phyloP scores from a whole-genome alignment of 2,888 invertebrate genomes.

The Hylaea fasciaria region DNA sequence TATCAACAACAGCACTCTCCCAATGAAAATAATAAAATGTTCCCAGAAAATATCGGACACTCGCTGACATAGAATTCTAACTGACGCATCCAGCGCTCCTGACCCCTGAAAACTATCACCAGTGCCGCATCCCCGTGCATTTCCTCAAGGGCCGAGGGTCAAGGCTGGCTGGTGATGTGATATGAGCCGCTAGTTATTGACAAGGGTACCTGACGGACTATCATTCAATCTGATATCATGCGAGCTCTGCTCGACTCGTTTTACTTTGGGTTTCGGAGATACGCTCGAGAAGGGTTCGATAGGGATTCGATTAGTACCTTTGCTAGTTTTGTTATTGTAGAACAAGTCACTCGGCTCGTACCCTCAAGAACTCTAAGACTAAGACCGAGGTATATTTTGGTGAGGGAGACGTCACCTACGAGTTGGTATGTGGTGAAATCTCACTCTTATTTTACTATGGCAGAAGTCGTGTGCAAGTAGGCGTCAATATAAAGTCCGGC shows the following conservation, averaged over 20 bases:
- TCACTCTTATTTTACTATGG: too few species aligned
- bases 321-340: slow-evolving; percentile 3
- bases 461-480: too few species aligned
- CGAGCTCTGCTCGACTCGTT: slow-evolving; percentile 8
- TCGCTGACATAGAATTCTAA: slow-evolving; percentile 39
- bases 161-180: slow-evolving; percentile 25
- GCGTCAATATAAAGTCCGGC: too few species aligned
- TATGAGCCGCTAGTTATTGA: slow-evolving; percentile 40
- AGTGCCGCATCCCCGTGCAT: not conserved
- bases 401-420: too few species aligned
- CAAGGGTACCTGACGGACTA: slow-evolving; percentile 42
- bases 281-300: slow-evolving; percentile 15
- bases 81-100: slow-evolving; percentile 29
- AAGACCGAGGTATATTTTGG: too few species aligned
- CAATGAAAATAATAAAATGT: slow-evolving; percentile 44
- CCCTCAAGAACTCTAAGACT: too few species aligned
- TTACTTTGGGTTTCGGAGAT: slow-evolving; percentile 6
- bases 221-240: slow-evolving; percentile 39
- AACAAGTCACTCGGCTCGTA: too few species aligned
- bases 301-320: slow-evolving; percentile 13
- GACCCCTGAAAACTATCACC: slow-evolving; percentile 30
- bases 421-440: too few species aligned
- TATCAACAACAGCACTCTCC: slow-evolving; percentile 18
- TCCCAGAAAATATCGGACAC: slow-evolving; percentile 38
- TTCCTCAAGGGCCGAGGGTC: slow-evolving; percentile 30